Conservation (phyloP, 92 coral and sea anemone genomes). For the Umimayanthus chanpuru region DNA sequence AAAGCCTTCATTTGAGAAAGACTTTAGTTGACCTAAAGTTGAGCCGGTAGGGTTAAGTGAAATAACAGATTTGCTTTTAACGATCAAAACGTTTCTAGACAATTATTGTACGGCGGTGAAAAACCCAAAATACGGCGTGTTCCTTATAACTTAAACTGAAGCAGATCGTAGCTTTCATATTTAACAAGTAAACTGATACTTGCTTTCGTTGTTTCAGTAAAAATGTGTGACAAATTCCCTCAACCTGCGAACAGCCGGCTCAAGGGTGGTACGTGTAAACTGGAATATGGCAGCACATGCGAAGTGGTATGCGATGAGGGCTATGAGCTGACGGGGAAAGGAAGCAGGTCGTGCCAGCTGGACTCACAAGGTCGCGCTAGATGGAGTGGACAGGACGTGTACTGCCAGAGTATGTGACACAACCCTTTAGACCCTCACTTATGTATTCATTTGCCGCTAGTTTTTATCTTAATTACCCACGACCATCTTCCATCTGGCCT, state of each 20-base stretch:
- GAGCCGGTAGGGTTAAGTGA: too few species aligned
- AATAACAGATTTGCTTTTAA: too few species aligned
- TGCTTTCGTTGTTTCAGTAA: slow-evolving; percentile 48
- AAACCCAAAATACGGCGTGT: too few species aligned
- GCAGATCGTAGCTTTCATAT: too few species aligned
- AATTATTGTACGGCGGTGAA: too few species aligned
- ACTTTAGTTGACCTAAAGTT: too few species aligned
- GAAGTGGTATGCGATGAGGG: slow-evolving; percentile 76
- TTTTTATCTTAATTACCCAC: too few species aligned
- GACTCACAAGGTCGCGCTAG: slow-evolving; percentile 29
- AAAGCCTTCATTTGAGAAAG: too few species aligned
- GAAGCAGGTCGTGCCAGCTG: slow-evolving; percentile 58
- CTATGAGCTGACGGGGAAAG: slow-evolving; percentile 69
- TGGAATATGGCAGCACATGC: slow-evolving; percentile 75
- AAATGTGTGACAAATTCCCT: slow-evolving; percentile 63
- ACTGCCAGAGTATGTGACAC: slow-evolving; percentile 61
- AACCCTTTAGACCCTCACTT: background rate
- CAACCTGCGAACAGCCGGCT: slow-evolving; percentile 65
- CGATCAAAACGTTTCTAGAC: too few species aligned
- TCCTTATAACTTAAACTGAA: too few species aligned
- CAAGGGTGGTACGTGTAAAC: slow-evolving; percentile 72
- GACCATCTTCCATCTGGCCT: too few species aligned
- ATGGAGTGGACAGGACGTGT: slow-evolving; percentile 74
- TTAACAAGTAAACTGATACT: background rate
- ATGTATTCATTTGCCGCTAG: too few species aligned